Evolutionary conservation across 2,888 invertebrate species (phyloP), one percentile per base, ranked within the genome.

Genomic region (Sarcophaga caerulescens): DNA sequence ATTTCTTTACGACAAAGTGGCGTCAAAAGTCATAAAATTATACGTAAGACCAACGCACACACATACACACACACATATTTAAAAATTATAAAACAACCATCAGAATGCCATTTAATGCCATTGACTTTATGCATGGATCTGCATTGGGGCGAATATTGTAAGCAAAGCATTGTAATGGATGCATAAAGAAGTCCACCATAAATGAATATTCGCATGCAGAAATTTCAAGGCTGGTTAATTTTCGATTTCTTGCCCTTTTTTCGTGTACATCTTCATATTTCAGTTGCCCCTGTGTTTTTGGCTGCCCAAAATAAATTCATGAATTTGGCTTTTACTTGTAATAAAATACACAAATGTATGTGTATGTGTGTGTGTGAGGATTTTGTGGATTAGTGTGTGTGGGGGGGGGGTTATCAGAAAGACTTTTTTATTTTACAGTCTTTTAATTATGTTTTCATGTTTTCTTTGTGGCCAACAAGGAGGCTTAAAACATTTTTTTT

Each of bases 371-470:
- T 65, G 19, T 62, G 44, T 14, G 44, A 62, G 23, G 35, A 35
- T 35, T 35, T 35, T 10, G 63, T 60, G 47, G n/a, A 21, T 21
- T 6, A 25, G 57, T 21, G 25, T 47, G 45, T 70, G 6, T 73
- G 69, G 8, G n/a, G n/a, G n/a, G n/a, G n/a, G 65, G 35, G 8
- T 8, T 35, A 35, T 8, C 8, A 10, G 4, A 52, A 52, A 17
- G 52, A 52, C 47, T 62, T 60, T 52, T 45, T 75, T 71, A 19
- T 86, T 84, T 86, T 78, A 86, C 81, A 81, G 71, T 59, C 74
- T 86, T 84, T 84, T 86, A 84, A 86, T 84, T 86, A 86, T 76
- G 71, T 84, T 84, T 84, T 81, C 74, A 74, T 81, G 77, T 83
- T 83, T 59, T 73, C 21, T 25, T 44, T 66, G 21, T 45, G 35